phyloP scores from a whole-genome alignment of 2,888 invertebrate genomes.

The Pseudanteris insignis region DNA sequence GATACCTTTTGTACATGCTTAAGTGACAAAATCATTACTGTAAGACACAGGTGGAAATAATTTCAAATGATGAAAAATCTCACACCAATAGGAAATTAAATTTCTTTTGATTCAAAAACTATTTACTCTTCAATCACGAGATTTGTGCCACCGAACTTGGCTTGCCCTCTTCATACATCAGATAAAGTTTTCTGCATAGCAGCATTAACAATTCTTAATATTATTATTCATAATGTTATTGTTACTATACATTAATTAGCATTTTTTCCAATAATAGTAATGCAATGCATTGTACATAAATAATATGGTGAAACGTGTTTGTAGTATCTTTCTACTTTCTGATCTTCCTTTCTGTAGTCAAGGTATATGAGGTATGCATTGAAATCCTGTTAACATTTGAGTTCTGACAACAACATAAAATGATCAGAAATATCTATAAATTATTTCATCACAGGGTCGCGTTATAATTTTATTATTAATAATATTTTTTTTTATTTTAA shows the following conservation, averaged over 20 bases:
- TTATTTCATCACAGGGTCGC: conserved; percentile 5
- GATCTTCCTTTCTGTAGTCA: conserved; percentile 13
- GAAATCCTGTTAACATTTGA: background rate
- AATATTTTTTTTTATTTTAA: conserved; percentile 1
- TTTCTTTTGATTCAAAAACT: no score
- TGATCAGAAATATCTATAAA: conserved; percentile 4
- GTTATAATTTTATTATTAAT: conserved; percentile 8
- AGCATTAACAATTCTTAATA: conserved; percentile 8
- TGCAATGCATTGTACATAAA: no score
- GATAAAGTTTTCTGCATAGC: conserved; percentile 3
- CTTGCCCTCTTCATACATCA: no score
- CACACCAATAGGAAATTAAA: background rate
- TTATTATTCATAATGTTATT: no score
- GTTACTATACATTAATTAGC: no score
- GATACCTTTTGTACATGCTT: background rate
- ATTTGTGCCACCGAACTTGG: no score
- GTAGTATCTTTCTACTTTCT: background rate
- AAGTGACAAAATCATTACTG: background rate
- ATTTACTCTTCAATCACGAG: no score
- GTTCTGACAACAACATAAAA: background rate
- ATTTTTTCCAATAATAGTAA: no score
- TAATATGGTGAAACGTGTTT: background rate
- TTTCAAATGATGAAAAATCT: background rate
- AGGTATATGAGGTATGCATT: background rate
- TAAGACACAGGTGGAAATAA: no score